phyloP scores from a whole-genome alignment of 2,888 invertebrate species.

The Orthonevra nobilis region DNA sequence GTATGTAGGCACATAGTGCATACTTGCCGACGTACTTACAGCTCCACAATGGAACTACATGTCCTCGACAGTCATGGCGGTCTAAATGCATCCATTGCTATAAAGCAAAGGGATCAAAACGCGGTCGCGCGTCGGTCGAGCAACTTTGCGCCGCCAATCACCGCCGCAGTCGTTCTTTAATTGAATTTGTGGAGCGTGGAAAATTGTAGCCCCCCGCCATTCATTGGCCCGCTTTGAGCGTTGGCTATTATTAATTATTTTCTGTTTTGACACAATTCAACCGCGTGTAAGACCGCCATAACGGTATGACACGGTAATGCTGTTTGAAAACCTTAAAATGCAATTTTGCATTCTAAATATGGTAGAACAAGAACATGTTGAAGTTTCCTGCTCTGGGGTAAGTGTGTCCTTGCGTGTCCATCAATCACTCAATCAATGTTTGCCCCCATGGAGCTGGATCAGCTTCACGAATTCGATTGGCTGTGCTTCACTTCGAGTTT shows the following conservation, averaged over 20 bases:
- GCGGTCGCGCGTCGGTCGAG: too few relatives aligned
- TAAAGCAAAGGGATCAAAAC: too few relatives aligned
- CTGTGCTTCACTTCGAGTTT: slow-evolving; percentile 1
- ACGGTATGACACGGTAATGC: slow-evolving; percentile 17
- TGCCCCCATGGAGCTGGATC: slow-evolving; percentile 32
- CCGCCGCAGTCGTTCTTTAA: slow-evolving; percentile 34
- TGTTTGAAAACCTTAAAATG: slow-evolving; percentile 26
- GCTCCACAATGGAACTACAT: slow-evolving; percentile 59
- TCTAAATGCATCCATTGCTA: slow-evolving; percentile 50
- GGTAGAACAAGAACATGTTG: neutral
- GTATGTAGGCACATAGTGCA: slow-evolving; percentile 8
- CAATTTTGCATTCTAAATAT: slow-evolving; percentile 35
- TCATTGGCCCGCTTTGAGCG: slow-evolving; percentile 25
- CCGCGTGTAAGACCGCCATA: slow-evolving; percentile 37
- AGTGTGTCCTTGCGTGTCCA: slow-evolving; percentile 72
- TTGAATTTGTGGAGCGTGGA: slow-evolving; percentile 70
- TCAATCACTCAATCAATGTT: slow-evolving; percentile 77
- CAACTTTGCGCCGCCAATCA: slow-evolving; percentile 12
- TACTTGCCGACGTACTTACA: slow-evolving; percentile 53
- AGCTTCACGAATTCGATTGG: slow-evolving; percentile 69
- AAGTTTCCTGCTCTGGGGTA: slow-evolving; percentile 14
- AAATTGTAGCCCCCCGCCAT: slow-evolving; percentile 59
- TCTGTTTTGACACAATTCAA: slow-evolving; percentile 68
- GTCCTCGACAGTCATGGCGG: slow-evolving; percentile 69
- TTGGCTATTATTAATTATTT: slow-evolving; percentile 64